Base-by-base conservation (phyloP, 2,113 vertebrate genomes). In the Lonchura striata region DNA sequence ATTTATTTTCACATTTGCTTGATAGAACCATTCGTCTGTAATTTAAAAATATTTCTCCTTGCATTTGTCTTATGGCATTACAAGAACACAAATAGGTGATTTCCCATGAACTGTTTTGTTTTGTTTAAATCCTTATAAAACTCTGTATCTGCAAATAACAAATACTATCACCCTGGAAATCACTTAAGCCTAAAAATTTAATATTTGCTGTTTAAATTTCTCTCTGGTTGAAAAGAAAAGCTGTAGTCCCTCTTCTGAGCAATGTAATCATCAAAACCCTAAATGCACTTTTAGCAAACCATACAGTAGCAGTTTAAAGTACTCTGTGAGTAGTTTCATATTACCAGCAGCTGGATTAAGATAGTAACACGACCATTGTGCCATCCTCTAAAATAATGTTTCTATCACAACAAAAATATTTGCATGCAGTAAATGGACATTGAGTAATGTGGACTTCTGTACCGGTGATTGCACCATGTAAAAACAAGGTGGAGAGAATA, bases 321-420 rank as follows among this genome's bases (percentile, higher is more conserved):
- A 23, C 46, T 56, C 85, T 44, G 30, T 57, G 33, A 74, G 75
- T 23, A 94, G 78, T 50, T 90, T 70, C 4, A 1, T 74, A 56
- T 88, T 85, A 64, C 87, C 50, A 86, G 33, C 68, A 63, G 42
- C 33, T 63, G 60, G 68, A 74, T 96, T 86, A 94, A 94, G 95
- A 96, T 92, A 96, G 93, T 54, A 96, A 91, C 93, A 82, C 9
- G 9, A 86, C 54, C 81, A 95, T 95, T 90, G 61, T 91, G 64
- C 87, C 82, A 92, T 81, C 76, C 47, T 90, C 79, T 54, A 80
- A 92, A 95, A 72, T 65, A 92, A 77, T 31, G 47, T 66, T 76
- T 77, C 46, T 53, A 69, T 82, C 87, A 77, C 57, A 86, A 88
- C 79, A 86, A 95, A 97, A 97, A 94, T 93, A 96, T 96, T 96